Base-by-base conservation (phyloP, 2,797 vertebrate genomes). In the Podargus strigoides region DNA sequence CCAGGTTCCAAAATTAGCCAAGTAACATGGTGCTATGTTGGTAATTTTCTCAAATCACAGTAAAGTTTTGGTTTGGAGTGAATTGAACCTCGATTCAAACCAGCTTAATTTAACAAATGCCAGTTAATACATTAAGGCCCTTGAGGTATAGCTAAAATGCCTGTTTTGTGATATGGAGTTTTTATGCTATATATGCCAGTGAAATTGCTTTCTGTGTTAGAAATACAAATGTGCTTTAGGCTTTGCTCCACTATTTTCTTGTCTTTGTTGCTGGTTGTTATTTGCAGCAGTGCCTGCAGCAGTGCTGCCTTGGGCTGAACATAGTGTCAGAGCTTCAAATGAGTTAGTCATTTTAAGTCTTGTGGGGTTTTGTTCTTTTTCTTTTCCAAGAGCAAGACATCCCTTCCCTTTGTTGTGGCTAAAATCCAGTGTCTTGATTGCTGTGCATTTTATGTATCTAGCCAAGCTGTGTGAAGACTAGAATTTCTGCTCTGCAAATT, bases 101-200 rank as follows among this genome's bases (percentile, higher is more conserved):
- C 49, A 92, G 68, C 77, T 90, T 77, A 58, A 41, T 85, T 93
- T 95, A 78, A 92, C 60, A 87, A 92, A 89, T 83, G 62, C 49
- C 46, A 66, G 46, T 89, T 94, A 94, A 95, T 91, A 53, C 11
- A 5, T 62, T 70, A 68, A 81, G 62, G 28, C 34, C 62, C 69
- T 87, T 85, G 90, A 92, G 66, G 56, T 67, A 39, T 3, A 81
- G 66, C 85, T 94, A 78, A 88, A 92, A 93, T 79, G 77, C 42
- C 56, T 64, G 53, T 70, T 95, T 87, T 81, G 76, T 67, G 72
- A 28, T 68, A 60, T 2, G 49, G 66, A 49, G 68, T 84, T 89
- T 78, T 20, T 64, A 21, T 59, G 42, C 59, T 81, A 5, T 75
- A 24, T 44, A 36, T 90, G 75, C 60, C 81, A 85, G 3, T 59